Evolutionary conservation across 2,797 vertebrate genomes (phyloP), one percentile per base, ranked within the genome.

Genomic region (Gallinago nigripennis): DNA sequence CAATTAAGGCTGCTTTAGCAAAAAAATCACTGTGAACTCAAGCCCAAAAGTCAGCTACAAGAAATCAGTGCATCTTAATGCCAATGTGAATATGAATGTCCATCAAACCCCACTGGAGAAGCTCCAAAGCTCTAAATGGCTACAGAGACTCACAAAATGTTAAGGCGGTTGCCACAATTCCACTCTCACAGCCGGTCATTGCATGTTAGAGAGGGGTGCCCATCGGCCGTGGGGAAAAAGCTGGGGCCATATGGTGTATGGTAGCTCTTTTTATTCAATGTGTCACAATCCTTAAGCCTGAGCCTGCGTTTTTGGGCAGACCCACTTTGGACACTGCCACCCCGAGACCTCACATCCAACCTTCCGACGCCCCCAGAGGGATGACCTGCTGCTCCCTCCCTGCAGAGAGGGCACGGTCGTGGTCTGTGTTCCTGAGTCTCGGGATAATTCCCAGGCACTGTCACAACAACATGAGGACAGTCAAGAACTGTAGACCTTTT

Each of bases 131-230:
- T 51, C 27, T 43, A 18, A 61, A 46, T 2, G 70, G 35, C 20
- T 50, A 75, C 27, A 77, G 37, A 50, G 9, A 46, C n/a, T 68
- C n/a, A 30, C 3, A 12, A 39, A 37, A 70, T 9, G 9, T 35
- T 57, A 82, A 57, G 43, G 48, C 30, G 61, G 45, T 23, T 8
- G 7, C 28, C 18, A 39, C 24, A 61, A 33, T 39, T 85, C 50
- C 33, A 18, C 30, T 45, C 60, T 46, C 15, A 7, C 20, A 53
- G 16, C 35, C 0, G 2, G 27, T 30, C 45, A 19, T 2, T 31
- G 31, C 25, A 16, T 4, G 23, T 58, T 35, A 37, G 43, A 48
- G 12, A 66, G 37, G 16, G 1, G 14, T 19, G 51, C 48, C 46
- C 45, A 31, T 1, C 16, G 46, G 39, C 48, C 18, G 8, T 24